Percentiles rank a stretch among this genome's conserved stretches.
phyloP scores from a whole-genome alignment of 1,140 invertebrate species.

The Littorina saxatilis region DNA sequence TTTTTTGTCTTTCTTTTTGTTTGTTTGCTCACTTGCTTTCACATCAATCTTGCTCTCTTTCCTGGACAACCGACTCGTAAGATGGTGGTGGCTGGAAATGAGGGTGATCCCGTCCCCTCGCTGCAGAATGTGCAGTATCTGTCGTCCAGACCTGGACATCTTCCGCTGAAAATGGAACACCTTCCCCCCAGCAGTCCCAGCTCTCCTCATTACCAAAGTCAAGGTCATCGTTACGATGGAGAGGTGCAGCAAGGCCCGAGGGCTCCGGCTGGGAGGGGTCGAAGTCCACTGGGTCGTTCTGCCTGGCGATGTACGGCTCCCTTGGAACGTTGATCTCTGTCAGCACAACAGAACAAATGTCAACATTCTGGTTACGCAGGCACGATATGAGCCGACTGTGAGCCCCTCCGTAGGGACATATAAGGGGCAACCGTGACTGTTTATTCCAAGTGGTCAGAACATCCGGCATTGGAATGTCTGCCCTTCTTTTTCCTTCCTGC shows the following conservation, averaged over 20 bases:
- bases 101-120: neutral
- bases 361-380: no score
- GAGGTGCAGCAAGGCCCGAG: neutral
- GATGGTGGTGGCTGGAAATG: neutral
- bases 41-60: no score
- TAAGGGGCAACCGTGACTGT: no score
- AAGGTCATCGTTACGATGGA: neutral
- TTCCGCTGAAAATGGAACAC: neutral
- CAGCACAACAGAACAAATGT: no score
- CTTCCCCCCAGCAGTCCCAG: constrained; percentile 16
- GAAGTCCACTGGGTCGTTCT: neutral
- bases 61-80: neutral
- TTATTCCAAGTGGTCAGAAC: no score
- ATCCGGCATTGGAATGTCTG: no score
- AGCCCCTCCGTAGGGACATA: no score
- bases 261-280: neutral
- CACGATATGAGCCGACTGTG: no score
- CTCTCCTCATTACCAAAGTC: neutral
- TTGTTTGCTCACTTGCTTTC: no score
- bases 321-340: neutral
- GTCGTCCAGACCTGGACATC: neutral
- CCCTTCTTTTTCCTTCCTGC: no score
- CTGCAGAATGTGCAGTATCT: neutral
- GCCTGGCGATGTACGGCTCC: neutral
- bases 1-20: no score